Conservation (phyloP, 30 jellyfish, hydroid and myxozoan genomes). For the Aurelia aurita complex sp. Pacific region DNA sequence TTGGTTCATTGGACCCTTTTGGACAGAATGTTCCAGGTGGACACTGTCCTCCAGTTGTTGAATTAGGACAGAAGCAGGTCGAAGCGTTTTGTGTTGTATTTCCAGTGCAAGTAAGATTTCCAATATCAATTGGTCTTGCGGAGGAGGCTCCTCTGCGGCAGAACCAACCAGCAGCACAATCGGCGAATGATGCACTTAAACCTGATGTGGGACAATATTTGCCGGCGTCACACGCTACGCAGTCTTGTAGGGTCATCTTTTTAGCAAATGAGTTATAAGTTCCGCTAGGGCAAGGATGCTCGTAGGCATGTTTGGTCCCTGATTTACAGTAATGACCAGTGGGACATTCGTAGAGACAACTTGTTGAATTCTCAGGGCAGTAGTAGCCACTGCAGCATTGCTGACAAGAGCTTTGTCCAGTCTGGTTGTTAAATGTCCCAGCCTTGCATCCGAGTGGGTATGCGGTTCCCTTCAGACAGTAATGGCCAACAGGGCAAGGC, state of each 20-base stretch:
- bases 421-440: slow-evolving; percentile 83
- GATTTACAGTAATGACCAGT: slow-evolving; percentile 76
- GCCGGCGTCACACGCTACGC: slow-evolving; percentile 91
- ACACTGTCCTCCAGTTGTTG: slow-evolving; percentile 95
- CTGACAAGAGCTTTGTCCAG: slow-evolving; percentile 85
- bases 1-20: slow-evolving; percentile 78
- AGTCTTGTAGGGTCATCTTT: slow-evolving; percentile 57
- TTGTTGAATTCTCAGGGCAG: slow-evolving; percentile 90
- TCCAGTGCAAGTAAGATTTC: slow-evolving; percentile 63
- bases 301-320: slow-evolving; percentile 65
- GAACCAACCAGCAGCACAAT: slow-evolving; percentile 92
- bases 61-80: slow-evolving; percentile 77
- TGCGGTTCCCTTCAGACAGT: slow-evolving; percentile 70
- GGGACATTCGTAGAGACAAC: slow-evolving; percentile 77
- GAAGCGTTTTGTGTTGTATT: slow-evolving; percentile 60
- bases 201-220: slow-evolving; percentile 88
- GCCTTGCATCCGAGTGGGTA: slow-evolving; percentile 88
- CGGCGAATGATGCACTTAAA: slow-evolving; percentile 54
- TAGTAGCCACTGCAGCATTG: slow-evolving; percentile 83
- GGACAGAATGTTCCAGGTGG: slow-evolving; percentile 88
- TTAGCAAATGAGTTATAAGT: slow-evolving; percentile 71
- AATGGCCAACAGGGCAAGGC: slow-evolving; percentile 87
- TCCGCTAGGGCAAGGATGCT: slow-evolving; percentile 88
- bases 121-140: slow-evolving; percentile 78
- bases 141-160: slow-evolving; percentile 93